A percentile compares a stretch with the other conserved stretches of the same genome.
Conservation (phyloP, 2,888 invertebrate genomes). For the Amorpha juglandis region DNA sequence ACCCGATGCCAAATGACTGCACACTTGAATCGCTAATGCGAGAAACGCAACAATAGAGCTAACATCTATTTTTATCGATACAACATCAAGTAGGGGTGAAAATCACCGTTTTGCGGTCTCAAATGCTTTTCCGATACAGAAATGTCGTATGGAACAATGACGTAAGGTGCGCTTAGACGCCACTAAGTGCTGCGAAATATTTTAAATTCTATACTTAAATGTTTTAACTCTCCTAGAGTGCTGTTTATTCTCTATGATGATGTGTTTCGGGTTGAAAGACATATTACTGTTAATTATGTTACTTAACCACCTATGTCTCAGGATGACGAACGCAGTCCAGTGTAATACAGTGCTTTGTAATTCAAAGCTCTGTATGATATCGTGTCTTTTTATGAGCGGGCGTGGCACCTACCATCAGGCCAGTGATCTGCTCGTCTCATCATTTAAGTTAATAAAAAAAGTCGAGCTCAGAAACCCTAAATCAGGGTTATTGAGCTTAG, state of each 20-base stretch:
- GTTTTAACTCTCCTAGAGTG: background rate
- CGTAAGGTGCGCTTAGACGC: background rate
- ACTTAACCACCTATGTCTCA: too few species aligned
- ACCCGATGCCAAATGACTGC: constrained; percentile 17
- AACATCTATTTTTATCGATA: constrained; percentile 24
- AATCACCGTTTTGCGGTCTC: constrained; percentile 23
- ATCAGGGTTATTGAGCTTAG: too few species aligned
- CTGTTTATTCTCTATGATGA: background rate
- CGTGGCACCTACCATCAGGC: too few species aligned
- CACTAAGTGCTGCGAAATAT: background rate
- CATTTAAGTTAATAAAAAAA: too few species aligned
- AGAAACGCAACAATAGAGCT: constrained; percentile 1
- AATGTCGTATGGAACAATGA: constrained; percentile 19
- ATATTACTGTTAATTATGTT: too few species aligned
- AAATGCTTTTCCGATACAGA: constrained; percentile 27
- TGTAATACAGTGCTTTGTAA: too few species aligned
- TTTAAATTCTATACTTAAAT: constrained; percentile 3
- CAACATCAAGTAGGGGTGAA: constrained; percentile 14
- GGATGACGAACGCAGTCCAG: too few species aligned
- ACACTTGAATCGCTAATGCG: constrained; percentile 14
- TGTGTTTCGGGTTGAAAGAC: too few species aligned
- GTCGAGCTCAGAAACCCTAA: too few species aligned
- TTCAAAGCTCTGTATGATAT: too few species aligned
- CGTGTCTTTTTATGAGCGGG: too few species aligned
- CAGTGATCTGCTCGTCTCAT: too few species aligned